phyloP scores from a whole-genome alignment of 2,797 vertebrate genomes.

The Borostomias antarcticus region DNA sequence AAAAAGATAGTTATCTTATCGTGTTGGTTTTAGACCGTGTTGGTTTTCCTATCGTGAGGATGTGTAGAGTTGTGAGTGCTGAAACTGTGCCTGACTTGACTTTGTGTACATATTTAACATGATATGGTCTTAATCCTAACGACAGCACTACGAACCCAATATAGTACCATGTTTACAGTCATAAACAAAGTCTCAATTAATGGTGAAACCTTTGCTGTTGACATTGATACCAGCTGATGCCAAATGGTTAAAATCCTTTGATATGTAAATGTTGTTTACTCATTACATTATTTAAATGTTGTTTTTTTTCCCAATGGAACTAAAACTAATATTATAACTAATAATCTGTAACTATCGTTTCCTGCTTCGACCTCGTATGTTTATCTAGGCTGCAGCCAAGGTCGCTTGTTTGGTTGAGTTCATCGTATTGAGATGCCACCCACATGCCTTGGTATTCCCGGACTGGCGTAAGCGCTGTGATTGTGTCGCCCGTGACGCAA shows the following conservation, averaged over 20 bases:
- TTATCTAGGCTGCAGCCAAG: conserved; percentile 30
- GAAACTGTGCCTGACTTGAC: conserved; percentile 73
- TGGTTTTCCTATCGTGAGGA: conserved; percentile 61
- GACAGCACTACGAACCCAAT: conserved; percentile 66
- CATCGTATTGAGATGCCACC: conserved; percentile 49
- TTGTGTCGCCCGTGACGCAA: conserved; percentile 57
- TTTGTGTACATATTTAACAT: conserved; percentile 60
- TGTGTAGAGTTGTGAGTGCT: conserved; percentile 69
- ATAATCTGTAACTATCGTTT: conserved; percentile 32
- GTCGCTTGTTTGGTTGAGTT: conserved; percentile 26
- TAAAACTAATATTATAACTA: conserved; percentile 10
- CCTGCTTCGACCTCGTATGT: conserved; percentile 52
- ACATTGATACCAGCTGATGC: conserved; percentile 75
- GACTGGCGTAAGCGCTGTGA: conserved; percentile 61
- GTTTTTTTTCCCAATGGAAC: conserved; percentile 45
- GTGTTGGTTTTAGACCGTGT: conserved; percentile 67
- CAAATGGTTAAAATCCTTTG: conserved; percentile 70
- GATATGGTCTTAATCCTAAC: conserved; percentile 56
- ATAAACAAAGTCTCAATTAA: conserved; percentile 39
- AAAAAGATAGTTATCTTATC: conserved; percentile 32
- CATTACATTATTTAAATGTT: too few species aligned
- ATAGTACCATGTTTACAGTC: conserved; percentile 68
- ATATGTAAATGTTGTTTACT: conserved; percentile 47
- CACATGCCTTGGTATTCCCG: conserved; percentile 71
- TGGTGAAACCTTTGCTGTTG: conserved; percentile 66